Base-by-base conservation (phyloP, 2,888 invertebrate genomes). In the Chelonus formosanus region DNA sequence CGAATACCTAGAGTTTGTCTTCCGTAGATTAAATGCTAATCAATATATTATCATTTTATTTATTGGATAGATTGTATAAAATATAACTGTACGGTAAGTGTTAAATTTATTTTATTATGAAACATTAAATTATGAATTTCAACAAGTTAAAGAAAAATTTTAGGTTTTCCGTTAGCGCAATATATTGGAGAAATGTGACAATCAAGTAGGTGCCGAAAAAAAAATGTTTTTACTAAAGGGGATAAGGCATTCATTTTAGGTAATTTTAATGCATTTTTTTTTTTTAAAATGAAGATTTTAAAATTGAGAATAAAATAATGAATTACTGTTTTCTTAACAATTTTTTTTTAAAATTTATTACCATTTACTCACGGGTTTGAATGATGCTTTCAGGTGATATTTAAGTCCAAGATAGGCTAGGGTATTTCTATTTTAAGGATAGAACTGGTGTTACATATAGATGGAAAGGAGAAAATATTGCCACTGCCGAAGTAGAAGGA, bases 381-480 rank as follows among this genome's bases (percentile, higher is more conserved):
- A 20, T 20, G 20, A 20, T 20, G 20, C 87, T 97, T 67, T 97
- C 97, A 5, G 97, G 92, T 86, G 98, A 99, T 83, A 90, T 98
- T 68, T 85, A 99, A 66, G 90, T 93, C 45, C 92, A 97, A 73
- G 98, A 99, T 80, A 93, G 96, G 77, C 87, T 92, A 2, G 98
- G 98, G 5, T 96, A 97, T 85, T 87, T 98, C 67, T 98, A 90
- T 85, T 98, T 99, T 87, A 93, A 91, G 80, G 98, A 99, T 84
- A 89, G 98, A 74, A 97, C 97, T 0, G 98, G 98, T 0, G 98
- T 99, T 84, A 99, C 98, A 3, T 98, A 95, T 87, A 89, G 97
- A 59, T 97, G 97, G 97, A 95, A 96, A 82, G 98, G 99, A 6
- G 99, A 99, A 86, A 99, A 99, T 85, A 98, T 99, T 3, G 97